Evolutionary conservation across 2,888 invertebrate genomes (phyloP), one percentile per base, ranked within the genome.

Genomic region (Xestia c-nigrum): DNA sequence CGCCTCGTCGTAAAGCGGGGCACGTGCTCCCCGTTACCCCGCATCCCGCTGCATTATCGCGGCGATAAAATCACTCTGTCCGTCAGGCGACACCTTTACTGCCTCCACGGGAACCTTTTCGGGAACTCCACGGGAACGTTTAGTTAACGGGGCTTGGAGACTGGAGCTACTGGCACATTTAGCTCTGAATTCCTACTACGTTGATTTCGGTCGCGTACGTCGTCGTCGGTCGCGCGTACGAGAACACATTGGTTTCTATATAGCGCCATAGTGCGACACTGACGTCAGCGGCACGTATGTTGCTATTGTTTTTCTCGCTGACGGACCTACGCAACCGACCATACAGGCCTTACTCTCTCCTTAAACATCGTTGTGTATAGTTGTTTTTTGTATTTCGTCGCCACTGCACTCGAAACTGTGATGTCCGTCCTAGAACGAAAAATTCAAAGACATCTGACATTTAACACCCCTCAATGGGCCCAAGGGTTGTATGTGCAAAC

Each of bases 21-120:
- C 84, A 86, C 85, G 85, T 84, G 66, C 66, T 47, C 64, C 75
- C 64, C 67, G 72, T 78, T 81, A 88, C 81, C 75, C 80, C 69
- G 59, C 59, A n/a, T 3, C 78, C 80, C 67, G 61, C 50, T 74
- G 83, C 75, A 85, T 86, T 86, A 87, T 87, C 84, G 70, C 66
- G 40, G 64, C 87, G 83, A 88, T 87, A 87, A 88, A 86, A 85
- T 88, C 88, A 76, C 83, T 76, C 87, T 81, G 87, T 85, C 83
- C 85, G 80, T 74, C 80, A 65, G 75, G 64, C 72, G 78, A 76
- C 82, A 81, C 87, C 80, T 80, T 84, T 86, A 85, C 70, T 50
- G 59, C 72, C 69, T 61, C 72, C 61, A 50, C 74, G 61, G 85
- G 72, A 72, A 74, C 86, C 83, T 83, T 83, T 85, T n/a, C n/a